Conservation (phyloP, 2,888 invertebrate genomes). For the Acanthacorydalis orientalis region DNA sequence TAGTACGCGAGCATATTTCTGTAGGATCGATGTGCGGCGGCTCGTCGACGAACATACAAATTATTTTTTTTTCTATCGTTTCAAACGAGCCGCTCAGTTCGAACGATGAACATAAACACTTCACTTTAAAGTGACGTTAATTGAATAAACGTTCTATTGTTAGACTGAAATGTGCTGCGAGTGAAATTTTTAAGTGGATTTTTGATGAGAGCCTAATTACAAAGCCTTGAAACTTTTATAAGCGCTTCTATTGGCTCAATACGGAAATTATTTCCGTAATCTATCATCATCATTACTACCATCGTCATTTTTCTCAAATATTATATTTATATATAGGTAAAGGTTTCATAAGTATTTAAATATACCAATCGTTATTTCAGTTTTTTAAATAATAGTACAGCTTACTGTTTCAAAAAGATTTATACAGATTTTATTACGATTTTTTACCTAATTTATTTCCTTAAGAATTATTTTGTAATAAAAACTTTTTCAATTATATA, state of each 20-base stretch:
- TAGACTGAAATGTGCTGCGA: background rate
- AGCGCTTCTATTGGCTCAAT: background rate
- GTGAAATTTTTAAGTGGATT: background rate
- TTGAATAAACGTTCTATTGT: constrained; percentile 1
- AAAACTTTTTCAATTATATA: too few species aligned
- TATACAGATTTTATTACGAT: too few species aligned
- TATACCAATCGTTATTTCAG: too few species aligned
- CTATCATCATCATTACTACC: background rate
- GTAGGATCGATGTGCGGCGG: too few species aligned
- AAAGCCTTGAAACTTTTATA: background rate
- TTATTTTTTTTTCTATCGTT: too few species aligned
- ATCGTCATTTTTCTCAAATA: background rate
- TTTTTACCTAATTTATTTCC: too few species aligned
- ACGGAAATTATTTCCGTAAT: background rate
- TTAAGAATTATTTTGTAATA: too few species aligned
- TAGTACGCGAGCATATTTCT: too few species aligned
- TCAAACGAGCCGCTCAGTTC: background rate
- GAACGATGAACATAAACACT: background rate
- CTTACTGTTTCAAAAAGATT: too few species aligned
- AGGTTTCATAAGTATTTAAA: too few species aligned
- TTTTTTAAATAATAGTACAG: too few species aligned
- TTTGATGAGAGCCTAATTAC: constrained; percentile 1
- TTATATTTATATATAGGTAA: background rate
- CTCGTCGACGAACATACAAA: too few species aligned
- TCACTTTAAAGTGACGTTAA: constrained; percentile 1